Evolutionary conservation across 2,113 vertebrate genomes (phyloP).

Genomic region (Datnioides undecimradiatus): DNA sequence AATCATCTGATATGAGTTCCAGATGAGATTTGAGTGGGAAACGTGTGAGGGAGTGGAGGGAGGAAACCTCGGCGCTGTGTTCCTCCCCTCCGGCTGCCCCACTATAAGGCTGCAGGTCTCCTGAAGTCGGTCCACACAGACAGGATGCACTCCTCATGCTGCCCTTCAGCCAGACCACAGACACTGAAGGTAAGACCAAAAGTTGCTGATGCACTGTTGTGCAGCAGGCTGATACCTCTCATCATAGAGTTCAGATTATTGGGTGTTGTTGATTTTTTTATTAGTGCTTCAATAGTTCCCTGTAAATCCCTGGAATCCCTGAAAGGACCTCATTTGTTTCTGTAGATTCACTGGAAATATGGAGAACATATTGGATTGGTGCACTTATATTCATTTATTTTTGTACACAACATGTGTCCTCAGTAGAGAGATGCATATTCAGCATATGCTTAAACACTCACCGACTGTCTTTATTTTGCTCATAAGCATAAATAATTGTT

Average conservation of each 20-base stretch:
- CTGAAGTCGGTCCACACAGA: constrained; percentile 21
- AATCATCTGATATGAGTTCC: constrained; percentile 29
- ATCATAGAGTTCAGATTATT: neutral
- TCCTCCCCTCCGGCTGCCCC: constrained; percentile 37
- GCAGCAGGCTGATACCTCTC: neutral
- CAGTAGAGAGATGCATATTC: too few relatives aligned
- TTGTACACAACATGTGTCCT: too few relatives aligned
- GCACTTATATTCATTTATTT: too few relatives aligned
- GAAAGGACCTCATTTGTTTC: neutral
- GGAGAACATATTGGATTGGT: neutral
- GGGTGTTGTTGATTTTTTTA: neutral
- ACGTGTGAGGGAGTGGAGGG: neutral
- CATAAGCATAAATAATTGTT: neutral
- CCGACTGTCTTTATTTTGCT: too few relatives aligned
- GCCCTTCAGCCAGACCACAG: constrained; percentile 8
- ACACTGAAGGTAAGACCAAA: constrained; percentile 63
- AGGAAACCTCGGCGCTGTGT: constrained; percentile 4
- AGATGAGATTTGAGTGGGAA: constrained; percentile 23
- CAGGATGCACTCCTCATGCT: constrained; percentile 63
- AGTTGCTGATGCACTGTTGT: neutral
- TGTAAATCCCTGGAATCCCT: neutral
- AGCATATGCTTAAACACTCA: too few relatives aligned
- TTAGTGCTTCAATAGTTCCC: too few relatives aligned
- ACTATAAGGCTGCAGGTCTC: constrained; percentile 59
- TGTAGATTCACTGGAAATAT: neutral